Conservation (phyloP, 2,797 vertebrate species). For the Prunella strophiata region DNA sequence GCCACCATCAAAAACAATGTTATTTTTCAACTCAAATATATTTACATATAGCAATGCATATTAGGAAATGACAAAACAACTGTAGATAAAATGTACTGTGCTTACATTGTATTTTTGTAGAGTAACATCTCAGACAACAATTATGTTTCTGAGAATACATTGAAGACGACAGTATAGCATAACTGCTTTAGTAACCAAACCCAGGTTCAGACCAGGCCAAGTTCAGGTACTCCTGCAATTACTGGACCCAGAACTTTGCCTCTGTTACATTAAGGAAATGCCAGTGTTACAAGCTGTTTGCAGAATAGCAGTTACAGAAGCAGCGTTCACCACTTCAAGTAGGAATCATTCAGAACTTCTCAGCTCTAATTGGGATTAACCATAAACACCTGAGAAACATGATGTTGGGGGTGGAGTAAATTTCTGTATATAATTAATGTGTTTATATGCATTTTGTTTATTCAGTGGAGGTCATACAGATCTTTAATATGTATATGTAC, state of each 20-base stretch:
- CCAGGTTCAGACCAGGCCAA: not conserved
- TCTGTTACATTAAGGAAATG: not conserved
- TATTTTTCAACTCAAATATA: not conserved
- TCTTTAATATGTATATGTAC: not conserved
- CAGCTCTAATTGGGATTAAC: not conserved
- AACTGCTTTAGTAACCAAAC: constrained; percentile 2
- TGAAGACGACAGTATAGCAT: not conserved
- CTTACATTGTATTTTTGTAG: constrained; percentile 42
- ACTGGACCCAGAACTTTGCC: not conserved
- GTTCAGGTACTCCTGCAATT: not conserved
- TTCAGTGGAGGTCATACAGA: not conserved
- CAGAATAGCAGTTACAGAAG: not conserved
- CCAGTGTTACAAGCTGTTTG: not conserved
- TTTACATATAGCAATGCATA: not conserved
- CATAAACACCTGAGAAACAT: not conserved
- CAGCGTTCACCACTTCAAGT: not conserved
- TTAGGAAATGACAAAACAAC: not conserved
- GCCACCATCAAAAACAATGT: not conserved
- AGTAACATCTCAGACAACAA: not conserved
- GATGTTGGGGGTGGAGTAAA: not conserved
- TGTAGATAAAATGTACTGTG: constrained; percentile 28
- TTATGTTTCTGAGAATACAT: not conserved
- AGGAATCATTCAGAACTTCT: not conserved
- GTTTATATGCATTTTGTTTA: constrained; percentile 21
- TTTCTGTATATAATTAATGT: constrained; percentile 23